These are phyloP conservation scores for Camptogramma bilineatum DNA, from an alignment of 2,888 invertebrate genomes.

Conservation along the genomic window DNA sequence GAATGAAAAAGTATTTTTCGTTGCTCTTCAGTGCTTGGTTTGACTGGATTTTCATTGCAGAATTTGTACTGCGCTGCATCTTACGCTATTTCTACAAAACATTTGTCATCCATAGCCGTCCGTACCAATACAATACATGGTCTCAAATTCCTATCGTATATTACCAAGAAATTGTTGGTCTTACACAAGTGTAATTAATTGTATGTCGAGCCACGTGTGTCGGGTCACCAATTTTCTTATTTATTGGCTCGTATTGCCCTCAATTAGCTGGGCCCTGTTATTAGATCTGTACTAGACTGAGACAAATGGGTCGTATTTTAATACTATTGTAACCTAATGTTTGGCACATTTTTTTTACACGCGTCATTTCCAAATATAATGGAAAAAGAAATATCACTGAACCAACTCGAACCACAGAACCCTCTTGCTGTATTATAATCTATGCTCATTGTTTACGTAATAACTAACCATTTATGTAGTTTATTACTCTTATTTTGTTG, in stretches of 20 bases:
- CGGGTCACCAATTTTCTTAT: constrained; percentile 74
- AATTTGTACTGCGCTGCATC: constrained; percentile 5
- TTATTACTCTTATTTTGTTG: too few species aligned
- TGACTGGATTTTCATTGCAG: not conserved
- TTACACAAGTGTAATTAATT: constrained; percentile 63
- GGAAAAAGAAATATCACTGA: too few species aligned
- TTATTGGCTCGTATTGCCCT: constrained; percentile 71
- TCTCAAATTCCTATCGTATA: constrained; percentile 36
- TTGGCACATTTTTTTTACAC: not conserved
- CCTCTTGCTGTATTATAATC: too few species aligned
- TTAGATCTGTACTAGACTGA: constrained; percentile 61
- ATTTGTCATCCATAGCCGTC: constrained; percentile 31
- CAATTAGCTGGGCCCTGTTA: constrained; percentile 67
- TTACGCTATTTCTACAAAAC: constrained; percentile 16
- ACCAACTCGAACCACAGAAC: too few species aligned
- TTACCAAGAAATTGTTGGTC: constrained; percentile 31
- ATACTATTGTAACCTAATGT: constrained; percentile 28
- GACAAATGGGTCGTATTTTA: constrained; percentile 60
- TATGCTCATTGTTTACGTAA: too few species aligned
- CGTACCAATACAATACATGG: constrained; percentile 29
- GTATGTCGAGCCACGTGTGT: constrained; percentile 62
- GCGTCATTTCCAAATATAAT: not conserved
- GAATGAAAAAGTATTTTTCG: not conserved
- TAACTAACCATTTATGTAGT: too few species aligned
- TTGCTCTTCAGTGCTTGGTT: not conserved